phyloP scores from a whole-genome alignment of 2,113 vertebrate genomes.

The Parus major region DNA sequence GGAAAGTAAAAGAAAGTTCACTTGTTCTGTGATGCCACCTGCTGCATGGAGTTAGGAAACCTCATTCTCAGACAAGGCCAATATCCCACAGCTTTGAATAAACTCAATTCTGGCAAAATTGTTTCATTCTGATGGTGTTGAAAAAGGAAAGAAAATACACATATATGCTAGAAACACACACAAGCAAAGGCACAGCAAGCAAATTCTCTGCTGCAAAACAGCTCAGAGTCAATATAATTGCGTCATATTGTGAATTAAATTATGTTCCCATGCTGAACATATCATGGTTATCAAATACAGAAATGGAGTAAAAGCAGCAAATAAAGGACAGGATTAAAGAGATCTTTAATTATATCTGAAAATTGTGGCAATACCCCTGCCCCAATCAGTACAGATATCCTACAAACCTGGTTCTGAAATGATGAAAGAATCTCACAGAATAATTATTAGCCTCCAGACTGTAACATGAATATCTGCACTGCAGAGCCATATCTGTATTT shows the following conservation, averaged over 20 bases:
- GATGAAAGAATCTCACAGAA: background rate
- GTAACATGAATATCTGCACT: background rate
- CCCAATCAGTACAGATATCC: background rate
- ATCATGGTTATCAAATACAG: background rate
- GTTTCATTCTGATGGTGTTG: background rate
- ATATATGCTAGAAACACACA: background rate
- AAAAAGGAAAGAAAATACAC: background rate
- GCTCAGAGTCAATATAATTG: background rate
- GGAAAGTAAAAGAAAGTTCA: background rate
- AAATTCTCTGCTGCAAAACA: background rate
- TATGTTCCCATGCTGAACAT: background rate
- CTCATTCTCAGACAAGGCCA: background rate
- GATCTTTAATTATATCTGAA: background rate
- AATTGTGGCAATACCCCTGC: fast-evolving
- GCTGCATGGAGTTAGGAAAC: slow-evolving; percentile 23
- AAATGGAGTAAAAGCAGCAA: background rate
- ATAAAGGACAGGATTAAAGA: background rate
- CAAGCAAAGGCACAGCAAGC: background rate
- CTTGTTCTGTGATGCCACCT: slow-evolving; percentile 58
- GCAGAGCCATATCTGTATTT: background rate
- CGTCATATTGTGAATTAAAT: background rate
- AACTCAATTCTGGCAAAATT: background rate
- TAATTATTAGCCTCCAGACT: background rate
- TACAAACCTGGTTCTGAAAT: background rate
- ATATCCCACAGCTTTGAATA: background rate